A percentile compares a stretch with the other conserved stretches of the same genome.
Evolutionary conservation across 1,140 invertebrate genomes (phyloP).

Genomic region (Zophobas morio): DNA sequence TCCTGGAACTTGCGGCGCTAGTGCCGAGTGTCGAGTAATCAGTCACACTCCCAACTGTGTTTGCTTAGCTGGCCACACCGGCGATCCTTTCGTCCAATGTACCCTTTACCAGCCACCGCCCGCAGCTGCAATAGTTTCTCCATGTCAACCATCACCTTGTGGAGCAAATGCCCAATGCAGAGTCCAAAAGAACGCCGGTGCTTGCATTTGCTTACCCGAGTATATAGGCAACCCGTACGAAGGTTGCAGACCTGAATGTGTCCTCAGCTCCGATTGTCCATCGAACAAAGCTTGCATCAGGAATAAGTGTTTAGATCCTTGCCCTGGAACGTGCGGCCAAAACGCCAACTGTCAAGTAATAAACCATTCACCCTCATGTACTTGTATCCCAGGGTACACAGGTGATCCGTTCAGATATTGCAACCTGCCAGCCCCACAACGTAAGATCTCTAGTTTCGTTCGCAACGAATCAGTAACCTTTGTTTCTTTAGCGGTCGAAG

Average conservation of each 20-base stretch:
- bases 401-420: constrained; percentile 78
- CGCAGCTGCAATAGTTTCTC: constrained; percentile 66
- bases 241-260: constrained; percentile 85
- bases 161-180: constrained; percentile 78
- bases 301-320: constrained; percentile 86
- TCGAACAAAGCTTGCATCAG: constrained; percentile 84
- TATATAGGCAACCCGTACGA: constrained; percentile 79
- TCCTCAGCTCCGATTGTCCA: constrained; percentile 85
- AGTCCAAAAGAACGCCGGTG: constrained; percentile 75
- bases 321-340: constrained; percentile 83
- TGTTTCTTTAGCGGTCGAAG: constrained; percentile 57
- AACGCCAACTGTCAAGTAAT: constrained; percentile 88
- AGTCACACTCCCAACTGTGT: constrained; percentile 81
- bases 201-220: constrained; percentile 76
- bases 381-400: constrained; percentile 79
- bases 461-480: no score
- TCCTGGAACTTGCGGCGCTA: constrained; percentile 79
- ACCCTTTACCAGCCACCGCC: constrained; percentile 60
- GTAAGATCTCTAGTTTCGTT: constrained; percentile 68
- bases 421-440: constrained; percentile 71
- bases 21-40: constrained; percentile 79
- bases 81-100: constrained; percentile 79
- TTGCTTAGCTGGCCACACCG: constrained; percentile 76
- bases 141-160: constrained; percentile 77
- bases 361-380: constrained; percentile 87